phyloP scores from a whole-genome alignment of 1,140 invertebrate species.

The Drosophila baimaii region DNA sequence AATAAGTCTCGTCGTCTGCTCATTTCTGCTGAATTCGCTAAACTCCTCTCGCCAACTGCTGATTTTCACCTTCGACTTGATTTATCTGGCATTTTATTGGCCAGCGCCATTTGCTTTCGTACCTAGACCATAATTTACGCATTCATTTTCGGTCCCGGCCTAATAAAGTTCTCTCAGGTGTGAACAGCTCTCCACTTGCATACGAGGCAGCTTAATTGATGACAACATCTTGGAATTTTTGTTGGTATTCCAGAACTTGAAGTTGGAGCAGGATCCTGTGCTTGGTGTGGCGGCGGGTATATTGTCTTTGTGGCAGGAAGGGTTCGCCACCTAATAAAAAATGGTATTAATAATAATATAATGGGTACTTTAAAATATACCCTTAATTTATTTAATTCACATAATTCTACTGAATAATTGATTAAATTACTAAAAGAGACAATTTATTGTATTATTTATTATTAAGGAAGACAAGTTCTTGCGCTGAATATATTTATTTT shows the following conservation, averaged over 20 bases:
- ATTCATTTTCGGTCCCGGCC: constrained; percentile 38
- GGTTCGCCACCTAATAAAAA: too few relatives aligned
- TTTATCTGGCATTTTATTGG: constrained; percentile 59
- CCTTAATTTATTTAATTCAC: too few relatives aligned
- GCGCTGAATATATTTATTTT: background rate
- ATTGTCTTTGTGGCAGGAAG: background rate
- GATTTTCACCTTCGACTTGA: constrained; percentile 65
- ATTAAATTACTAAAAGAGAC: too few relatives aligned
- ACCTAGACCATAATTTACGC: constrained; percentile 73
- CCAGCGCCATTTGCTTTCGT: constrained; percentile 61
- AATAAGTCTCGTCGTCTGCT: constrained; percentile 65
- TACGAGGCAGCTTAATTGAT: constrained; percentile 76
- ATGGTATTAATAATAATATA: too few relatives aligned
- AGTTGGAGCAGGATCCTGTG: constrained; percentile 33
- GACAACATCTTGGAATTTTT: constrained; percentile 83
- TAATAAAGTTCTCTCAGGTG: constrained; percentile 84
- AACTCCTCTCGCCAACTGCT: constrained; percentile 35
- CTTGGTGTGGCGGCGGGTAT: background rate
- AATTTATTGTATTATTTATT: too few relatives aligned
- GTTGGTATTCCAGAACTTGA: constrained; percentile 68
- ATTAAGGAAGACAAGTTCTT: constrained; percentile 22
- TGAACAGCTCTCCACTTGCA: constrained; percentile 53
- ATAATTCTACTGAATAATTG: too few relatives aligned
- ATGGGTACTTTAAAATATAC: too few relatives aligned
- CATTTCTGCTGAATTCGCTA: constrained; percentile 54